These are phyloP conservation scores for Moxostoma hubbsi DNA, from an alignment of 2,797 vertebrate species.

Conservation along the genomic window DNA sequence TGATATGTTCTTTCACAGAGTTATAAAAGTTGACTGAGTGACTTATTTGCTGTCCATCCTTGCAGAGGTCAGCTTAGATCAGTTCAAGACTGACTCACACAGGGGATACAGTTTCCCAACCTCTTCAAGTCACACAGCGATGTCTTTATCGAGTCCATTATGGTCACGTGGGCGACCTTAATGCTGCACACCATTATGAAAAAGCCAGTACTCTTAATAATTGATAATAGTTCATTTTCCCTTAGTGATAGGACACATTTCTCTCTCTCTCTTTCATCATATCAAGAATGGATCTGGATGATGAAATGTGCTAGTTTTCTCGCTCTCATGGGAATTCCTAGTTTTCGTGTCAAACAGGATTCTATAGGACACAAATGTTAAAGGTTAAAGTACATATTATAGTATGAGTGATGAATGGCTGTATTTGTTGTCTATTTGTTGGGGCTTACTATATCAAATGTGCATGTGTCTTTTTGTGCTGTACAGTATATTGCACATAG, in stretches of 20 bases:
- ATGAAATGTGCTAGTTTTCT: constrained; percentile 37
- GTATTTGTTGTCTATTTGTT: constrained; percentile 36
- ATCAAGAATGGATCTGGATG: constrained; percentile 2
- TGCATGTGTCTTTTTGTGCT: constrained; percentile 31
- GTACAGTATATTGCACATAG: constrained; percentile 3
- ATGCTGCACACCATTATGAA: constrained; percentile 44
- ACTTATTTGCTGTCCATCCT: background rate
- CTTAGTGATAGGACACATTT: constrained; percentile 14
- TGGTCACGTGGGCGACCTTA: background rate
- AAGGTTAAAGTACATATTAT: constrained; percentile 5
- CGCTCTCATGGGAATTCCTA: constrained; percentile 14
- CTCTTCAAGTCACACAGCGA: constrained; percentile 1
- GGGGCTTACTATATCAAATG: constrained; percentile 35
- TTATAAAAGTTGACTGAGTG: background rate
- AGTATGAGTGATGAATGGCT: constrained; percentile 7
- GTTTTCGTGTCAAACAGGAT: background rate
- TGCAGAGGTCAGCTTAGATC: background rate
- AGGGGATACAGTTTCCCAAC: background rate
- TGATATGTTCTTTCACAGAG: too few relatives aligned
- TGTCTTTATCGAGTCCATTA: constrained; percentile 12
- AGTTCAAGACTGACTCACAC: background rate
- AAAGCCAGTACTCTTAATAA: constrained; percentile 52
- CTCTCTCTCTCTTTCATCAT: constrained; percentile 14
- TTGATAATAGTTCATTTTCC: constrained; percentile 51
- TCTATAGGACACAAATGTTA: background rate